Conservation (phyloP, 2,113 vertebrate genomes). For the Pongo abelii region DNA sequence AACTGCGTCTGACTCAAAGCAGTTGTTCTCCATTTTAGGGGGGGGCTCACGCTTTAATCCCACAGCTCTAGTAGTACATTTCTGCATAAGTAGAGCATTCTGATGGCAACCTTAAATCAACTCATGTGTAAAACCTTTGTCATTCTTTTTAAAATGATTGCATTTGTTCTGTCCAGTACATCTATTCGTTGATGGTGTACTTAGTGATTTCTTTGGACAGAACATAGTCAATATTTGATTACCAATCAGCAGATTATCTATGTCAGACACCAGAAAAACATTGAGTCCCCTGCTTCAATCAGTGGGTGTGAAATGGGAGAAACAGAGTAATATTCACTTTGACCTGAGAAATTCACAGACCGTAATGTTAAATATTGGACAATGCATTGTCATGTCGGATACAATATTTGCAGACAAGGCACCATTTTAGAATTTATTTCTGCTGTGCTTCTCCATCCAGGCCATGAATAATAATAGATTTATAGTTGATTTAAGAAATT, state of each 20-base stretch:
- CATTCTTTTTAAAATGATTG: not conserved
- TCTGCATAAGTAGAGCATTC: not conserved
- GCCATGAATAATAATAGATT: not conserved
- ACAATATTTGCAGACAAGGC: not conserved
- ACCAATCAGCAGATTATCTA: not conserved
- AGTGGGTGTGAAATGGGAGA: not conserved
- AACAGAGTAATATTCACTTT: not conserved
- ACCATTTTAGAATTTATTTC: not conserved
- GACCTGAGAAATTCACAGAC: not conserved
- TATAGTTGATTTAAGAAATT: not conserved
- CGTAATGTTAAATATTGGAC: not conserved
- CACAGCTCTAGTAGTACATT: not conserved
- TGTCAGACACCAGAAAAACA: not conserved
- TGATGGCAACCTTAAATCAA: not conserved
- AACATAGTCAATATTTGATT: not conserved
- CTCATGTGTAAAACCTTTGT: not conserved
- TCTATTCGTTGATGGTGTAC: not conserved
- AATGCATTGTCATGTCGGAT: not conserved
- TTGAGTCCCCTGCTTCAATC: not conserved
- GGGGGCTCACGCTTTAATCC: not conserved
- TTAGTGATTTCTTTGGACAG: not conserved
- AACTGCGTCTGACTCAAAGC: not conserved
- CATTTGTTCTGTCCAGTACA: not conserved
- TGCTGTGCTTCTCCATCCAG: not conserved
- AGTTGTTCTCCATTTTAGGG: not conserved